Evolutionary conservation across 1,140 invertebrate species (phyloP), one percentile per base, ranked within the genome.

Genomic region (Eubasilissa regina): DNA sequence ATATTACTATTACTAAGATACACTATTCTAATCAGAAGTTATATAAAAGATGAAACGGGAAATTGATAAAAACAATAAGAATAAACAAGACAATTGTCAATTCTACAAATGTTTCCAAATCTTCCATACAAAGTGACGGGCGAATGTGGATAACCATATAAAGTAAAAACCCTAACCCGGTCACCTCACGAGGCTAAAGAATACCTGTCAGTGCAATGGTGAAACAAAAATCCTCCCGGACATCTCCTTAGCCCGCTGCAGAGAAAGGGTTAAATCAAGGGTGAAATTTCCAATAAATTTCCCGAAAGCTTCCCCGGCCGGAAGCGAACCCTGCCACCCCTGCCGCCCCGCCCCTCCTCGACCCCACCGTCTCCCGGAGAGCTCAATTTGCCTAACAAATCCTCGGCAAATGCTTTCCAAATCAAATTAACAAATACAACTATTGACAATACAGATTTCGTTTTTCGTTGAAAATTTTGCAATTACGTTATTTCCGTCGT

Each of bases 201-300:
- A 70, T 70, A 70, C 66, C 66, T 70, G 66, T 70, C 66, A 48
- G 44, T 44, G 66, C 9, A n/a, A 25, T 12, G 21, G 66, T 47
- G 44, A 70, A 70, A 70, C 66, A 70, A 70, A 70, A 70, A 70
- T 48, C 43, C 43, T 70, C 45, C 66, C 66, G 15, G 7, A 25
- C 66, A 21, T 64, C 60, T 64, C 48, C 43, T 73, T 51, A 44
- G 21, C 17, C 51, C 51, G 70, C 12, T 43, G 70, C 73, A 60
- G 64, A 77, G 75, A 56, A 76, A 66, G 74, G 68, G 79, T 73
- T 77, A 81, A 81, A 78, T 81, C 80, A 77, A 56, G 80, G 70
- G 68, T 78, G 70, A 81, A 81, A 81, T 81, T 81, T 81, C 80
- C 80, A 81, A 81, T 81, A 81, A 81, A 81, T 81, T 81, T 66